Evolutionary conservation across 2,888 invertebrate genomes (phyloP), one percentile per base, ranked within the genome.

Genomic region (Muschampia plurimacula): DNA sequence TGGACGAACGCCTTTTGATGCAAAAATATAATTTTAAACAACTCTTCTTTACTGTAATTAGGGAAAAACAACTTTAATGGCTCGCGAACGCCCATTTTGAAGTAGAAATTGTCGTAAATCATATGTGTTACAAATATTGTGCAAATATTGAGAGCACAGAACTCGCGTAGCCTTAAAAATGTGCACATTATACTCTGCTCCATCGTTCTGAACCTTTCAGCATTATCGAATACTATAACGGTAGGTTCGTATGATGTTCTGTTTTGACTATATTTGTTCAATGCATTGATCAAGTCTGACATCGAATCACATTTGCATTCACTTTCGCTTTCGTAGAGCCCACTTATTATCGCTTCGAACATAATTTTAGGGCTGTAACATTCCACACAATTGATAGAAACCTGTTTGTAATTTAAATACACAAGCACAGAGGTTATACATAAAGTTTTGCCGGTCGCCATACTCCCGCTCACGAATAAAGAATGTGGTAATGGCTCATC

Each of bases 391-490:
- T 98, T 97, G 41, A 98, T 92, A 55, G 95, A 84, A 44, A 96
- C 96, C 80, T 95, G 92, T 86, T 95, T 95, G 76, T 96, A 95
- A 67, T 95, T 84, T 59, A 96, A 89, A 81, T 92, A 87, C 55
- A 92, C 83, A 4, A 98, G 86, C 12, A 97, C 88, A 10, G 95
- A 91, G 69, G 94, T 94, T 5, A 97, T 86, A 73, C 98, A 95
- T 22, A 96, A 87, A n/a, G 96, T 96, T 94, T 98, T 98, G 41
- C 98, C 98, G 32, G 97, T 97, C 10, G 97, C 96, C 78, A 97
- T 96, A 85, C 97, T 97, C n/a, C 98, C 98, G 86, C 96, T 96
- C 69, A 98, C 81, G 91, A 97, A 98, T 80, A 98, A 89, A 77
- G 96, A 95, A 78, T 96, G 93, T 28, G 97, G 96, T 83, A 96